Percentiles rank a stretch among this genome's conserved stretches.
These are phyloP conservation scores for Chironomus riparius DNA, from an alignment of 2,888 invertebrate genomes.

Conservation along the genomic window DNA sequence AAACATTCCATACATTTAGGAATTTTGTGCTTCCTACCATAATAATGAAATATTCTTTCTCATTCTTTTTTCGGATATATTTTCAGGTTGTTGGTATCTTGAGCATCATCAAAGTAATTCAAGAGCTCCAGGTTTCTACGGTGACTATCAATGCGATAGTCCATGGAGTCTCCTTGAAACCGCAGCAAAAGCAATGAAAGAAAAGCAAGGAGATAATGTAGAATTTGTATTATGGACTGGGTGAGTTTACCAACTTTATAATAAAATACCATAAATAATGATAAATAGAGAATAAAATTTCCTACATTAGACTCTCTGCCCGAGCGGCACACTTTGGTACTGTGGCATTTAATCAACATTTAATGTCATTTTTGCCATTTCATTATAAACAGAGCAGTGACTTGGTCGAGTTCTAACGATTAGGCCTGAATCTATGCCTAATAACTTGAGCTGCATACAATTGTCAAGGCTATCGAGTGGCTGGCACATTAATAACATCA, in stretches of 20 bases:
- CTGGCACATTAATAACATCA: too few relatives aligned
- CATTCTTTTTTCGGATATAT: not conserved
- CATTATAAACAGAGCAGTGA: too few relatives aligned
- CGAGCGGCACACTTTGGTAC: too few relatives aligned
- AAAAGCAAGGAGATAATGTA: constrained; percentile 72
- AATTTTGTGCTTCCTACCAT: not conserved
- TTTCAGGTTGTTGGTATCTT: constrained; percentile 53
- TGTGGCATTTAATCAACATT: too few relatives aligned
- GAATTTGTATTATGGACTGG: constrained; percentile 94
- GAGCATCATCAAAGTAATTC: constrained; percentile 49
- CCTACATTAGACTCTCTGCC: too few relatives aligned
- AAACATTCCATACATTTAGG: not conserved
- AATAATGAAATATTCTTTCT: not conserved
- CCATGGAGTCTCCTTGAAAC: constrained; percentile 82
- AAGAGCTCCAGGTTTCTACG: constrained; percentile 61
- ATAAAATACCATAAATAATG: too few relatives aligned
- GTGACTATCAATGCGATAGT: constrained; percentile 79
- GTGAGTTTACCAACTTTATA: constrained; percentile 46
- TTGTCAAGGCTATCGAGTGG: too few relatives aligned
- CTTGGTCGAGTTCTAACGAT: too few relatives aligned
- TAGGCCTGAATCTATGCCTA: too few relatives aligned
- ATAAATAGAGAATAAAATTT: too few relatives aligned
- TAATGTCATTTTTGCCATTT: too few relatives aligned
- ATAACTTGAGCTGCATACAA: too few relatives aligned
- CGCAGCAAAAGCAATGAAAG: constrained; percentile 78